phyloP scores from a whole-genome alignment of 2,888 invertebrate species.

The Folsomia manolachei region DNA sequence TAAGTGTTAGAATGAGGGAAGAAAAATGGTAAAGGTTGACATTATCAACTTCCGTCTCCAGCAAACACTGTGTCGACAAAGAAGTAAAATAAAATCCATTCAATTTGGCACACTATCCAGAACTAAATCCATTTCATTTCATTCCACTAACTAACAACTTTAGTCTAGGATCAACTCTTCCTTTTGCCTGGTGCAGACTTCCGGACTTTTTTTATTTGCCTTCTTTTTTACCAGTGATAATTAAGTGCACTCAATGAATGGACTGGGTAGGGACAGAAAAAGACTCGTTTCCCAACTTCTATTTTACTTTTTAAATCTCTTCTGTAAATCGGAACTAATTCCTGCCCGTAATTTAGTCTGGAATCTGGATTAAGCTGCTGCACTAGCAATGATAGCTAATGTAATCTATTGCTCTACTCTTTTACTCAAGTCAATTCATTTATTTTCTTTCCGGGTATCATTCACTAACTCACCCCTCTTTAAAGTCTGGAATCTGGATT shows the following conservation, averaged over 20 bases:
- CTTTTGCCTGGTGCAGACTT: no score
- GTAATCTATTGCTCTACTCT: neutral
- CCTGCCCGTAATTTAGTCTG: constrained; percentile 9
- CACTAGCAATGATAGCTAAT: neutral
- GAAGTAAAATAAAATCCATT: constrained; percentile 18
- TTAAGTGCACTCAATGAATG: no score
- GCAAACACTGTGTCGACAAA: neutral
- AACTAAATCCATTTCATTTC: neutral
- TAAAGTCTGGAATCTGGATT: neutral
- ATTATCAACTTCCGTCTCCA: constrained; percentile 20
- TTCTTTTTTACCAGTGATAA: no score
- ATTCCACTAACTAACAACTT: neutral
- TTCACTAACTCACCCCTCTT: constrained; percentile 4
- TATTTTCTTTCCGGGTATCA: constrained; percentile 9
- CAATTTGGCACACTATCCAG: constrained; percentile 3
- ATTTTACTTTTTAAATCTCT: constrained; percentile 2
- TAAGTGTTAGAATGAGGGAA: no score
- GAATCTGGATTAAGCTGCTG: constrained; percentile 11
- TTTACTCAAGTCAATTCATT: neutral
- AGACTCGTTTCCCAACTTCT: constrained; percentile 21
- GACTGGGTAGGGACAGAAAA: no score
- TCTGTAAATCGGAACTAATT: constrained; percentile 5
- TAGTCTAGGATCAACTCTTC: no score
- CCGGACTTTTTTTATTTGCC: no score
- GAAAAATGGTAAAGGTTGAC: neutral